These are phyloP conservation scores for Ceramica pisi DNA, from an alignment of 2,888 invertebrate species.

Conservation along the genomic window DNA sequence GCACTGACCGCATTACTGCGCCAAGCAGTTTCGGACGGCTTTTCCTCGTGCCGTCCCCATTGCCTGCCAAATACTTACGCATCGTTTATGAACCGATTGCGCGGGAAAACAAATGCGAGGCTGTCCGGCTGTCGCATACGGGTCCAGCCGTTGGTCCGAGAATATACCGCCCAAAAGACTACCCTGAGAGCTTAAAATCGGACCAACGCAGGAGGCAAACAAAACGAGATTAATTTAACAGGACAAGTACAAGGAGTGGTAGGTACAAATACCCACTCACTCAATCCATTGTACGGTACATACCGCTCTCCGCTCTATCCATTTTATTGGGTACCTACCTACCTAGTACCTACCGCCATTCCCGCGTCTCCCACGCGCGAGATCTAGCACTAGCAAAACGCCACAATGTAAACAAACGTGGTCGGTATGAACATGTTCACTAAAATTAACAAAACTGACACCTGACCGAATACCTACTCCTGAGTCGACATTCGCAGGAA, in stretches of 20 bases:
- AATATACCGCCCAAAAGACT: not conserved
- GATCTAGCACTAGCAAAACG: not conserved
- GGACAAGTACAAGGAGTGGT: no score
- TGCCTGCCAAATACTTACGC: not conserved
- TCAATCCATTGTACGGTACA: no score
- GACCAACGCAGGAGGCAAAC: no score
- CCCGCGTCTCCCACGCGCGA: not conserved
- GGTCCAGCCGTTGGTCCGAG: no score
- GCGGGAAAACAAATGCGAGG: no score
- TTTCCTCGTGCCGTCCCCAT: not conserved
- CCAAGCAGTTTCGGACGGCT: not conserved
- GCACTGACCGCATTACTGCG: not conserved
- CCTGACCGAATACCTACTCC: not conserved
- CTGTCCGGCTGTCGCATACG: no score
- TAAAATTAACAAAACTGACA: constrained; percentile 5
- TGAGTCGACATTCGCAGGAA: no score
- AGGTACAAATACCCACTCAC: not conserved
- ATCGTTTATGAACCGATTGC: not conserved
- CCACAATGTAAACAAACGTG: constrained; percentile 24
- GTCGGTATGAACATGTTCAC: not conserved
- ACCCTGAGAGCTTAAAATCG: not conserved
- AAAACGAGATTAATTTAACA: not conserved
- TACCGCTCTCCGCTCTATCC: no score
- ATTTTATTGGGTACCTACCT: not conserved
- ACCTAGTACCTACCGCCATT: not conserved